Conservation (phyloP, 2,888 invertebrate species). For the Dicranocentrus wangi region DNA sequence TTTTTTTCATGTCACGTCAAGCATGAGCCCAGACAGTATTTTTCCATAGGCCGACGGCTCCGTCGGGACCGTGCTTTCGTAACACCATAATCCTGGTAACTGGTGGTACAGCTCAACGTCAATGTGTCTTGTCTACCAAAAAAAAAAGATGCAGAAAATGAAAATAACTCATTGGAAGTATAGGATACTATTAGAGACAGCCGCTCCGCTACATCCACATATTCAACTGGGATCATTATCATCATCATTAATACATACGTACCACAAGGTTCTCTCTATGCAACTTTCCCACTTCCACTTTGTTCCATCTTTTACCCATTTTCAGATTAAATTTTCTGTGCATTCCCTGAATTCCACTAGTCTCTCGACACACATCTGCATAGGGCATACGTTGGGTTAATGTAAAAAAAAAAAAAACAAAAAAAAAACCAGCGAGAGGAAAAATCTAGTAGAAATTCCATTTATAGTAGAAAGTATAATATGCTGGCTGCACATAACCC, state of each 20-base stretch:
- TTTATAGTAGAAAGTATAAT: background rate
- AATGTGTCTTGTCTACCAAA: background rate
- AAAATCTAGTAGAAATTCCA: background rate
- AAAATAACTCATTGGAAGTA: slow-evolving; percentile 6
- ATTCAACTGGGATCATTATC: background rate
- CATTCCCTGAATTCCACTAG: background rate
- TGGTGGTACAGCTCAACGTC: too few species aligned
- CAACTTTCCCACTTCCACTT: background rate
- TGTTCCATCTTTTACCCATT: slow-evolving; percentile 14
- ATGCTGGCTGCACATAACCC: background rate
- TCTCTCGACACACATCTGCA: background rate
- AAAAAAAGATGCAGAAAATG: background rate
- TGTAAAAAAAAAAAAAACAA: background rate
- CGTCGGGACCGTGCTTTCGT: background rate
- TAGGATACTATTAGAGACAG: background rate
- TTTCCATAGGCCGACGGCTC: background rate
- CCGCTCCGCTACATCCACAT: background rate
- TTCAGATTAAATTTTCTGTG: slow-evolving; percentile 23
- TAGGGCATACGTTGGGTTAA: background rate
- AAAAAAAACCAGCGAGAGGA: background rate
- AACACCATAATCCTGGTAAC: background rate
- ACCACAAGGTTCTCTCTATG: background rate
- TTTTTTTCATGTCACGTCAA: slow-evolving; percentile 9
- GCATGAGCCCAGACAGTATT: background rate
- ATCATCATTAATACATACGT: slow-evolving; percentile 2